These are phyloP conservation scores for Ennomos quercinarius DNA, from an alignment of 2,888 invertebrate genomes.

Conservation along the genomic window DNA sequence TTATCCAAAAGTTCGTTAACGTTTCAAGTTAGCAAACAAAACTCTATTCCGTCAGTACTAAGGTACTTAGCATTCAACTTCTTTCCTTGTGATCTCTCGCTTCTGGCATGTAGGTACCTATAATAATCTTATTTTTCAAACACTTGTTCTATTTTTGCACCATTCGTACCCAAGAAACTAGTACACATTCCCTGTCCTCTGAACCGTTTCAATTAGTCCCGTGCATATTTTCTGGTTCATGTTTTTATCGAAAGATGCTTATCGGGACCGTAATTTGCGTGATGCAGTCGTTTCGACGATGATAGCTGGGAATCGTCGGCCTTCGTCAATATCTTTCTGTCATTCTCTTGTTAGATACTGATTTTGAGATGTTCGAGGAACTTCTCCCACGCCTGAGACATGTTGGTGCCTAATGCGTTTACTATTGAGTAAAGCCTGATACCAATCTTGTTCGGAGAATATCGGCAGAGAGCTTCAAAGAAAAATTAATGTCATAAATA, in stretches of 20 bases:
- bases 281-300: conserved; percentile 72
- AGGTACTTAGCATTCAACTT: too few relatives aligned
- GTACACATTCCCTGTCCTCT: too few relatives aligned
- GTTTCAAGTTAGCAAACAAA: too few relatives aligned
- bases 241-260: conserved; percentile 55
- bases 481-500: conserved; percentile 64
- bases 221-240: neutral
- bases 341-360: conserved; percentile 62
- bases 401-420: conserved; percentile 74
- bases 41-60: too few relatives aligned
- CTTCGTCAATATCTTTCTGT: conserved; percentile 61
- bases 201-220: too few relatives aligned
- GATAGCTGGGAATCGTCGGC: conserved; percentile 57
- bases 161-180: too few relatives aligned
- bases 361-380: conserved; percentile 62
- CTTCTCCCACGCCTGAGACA: conserved; percentile 65
- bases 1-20: too few relatives aligned
- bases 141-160: too few relatives aligned
- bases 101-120: too few relatives aligned
- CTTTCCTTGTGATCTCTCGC: too few relatives aligned
- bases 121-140: too few relatives aligned
- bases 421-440: conserved; percentile 68
- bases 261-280: conserved; percentile 73
- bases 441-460: conserved; percentile 71
- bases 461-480: conserved; percentile 46